Evolutionary conservation across 2,113 vertebrate genomes (phyloP).

Genomic region (Erpornis zantholeuca): DNA sequence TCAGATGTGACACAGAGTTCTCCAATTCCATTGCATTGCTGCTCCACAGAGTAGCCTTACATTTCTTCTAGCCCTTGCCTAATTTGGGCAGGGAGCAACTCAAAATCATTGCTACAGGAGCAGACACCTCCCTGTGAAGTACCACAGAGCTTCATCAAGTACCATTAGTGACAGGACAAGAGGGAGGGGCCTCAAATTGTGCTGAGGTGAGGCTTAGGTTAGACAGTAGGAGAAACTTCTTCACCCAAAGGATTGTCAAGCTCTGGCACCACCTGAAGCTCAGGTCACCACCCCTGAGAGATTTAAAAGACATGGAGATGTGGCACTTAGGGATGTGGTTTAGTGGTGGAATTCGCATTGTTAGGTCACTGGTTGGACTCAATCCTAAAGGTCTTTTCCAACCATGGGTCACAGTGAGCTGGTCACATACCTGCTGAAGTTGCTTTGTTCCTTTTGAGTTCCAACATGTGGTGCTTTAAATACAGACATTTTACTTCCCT

Average conservation of each 20-base stretch:
- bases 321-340: neutral
- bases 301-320: neutral
- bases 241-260: neutral
- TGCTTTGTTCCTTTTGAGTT: neutral
- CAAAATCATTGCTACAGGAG: neutral
- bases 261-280: neutral
- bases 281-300: neutral
- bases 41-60: neutral
- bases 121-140: neutral
- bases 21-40: neutral
- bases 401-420: fast-evolving
- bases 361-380: neutral
- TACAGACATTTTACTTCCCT: neutral
- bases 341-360: neutral
- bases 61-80: neutral
- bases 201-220: neutral
- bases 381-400: neutral
- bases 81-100: too few relatives aligned
- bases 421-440: fast-evolving
- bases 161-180: neutral
- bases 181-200: neutral
- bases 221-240: neutral
- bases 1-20: neutral
- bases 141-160: neutral
- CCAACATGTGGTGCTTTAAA: neutral